Base-by-base conservation (phyloP, 2,113 vertebrate genomes). In the Leiothrix lutea region DNA sequence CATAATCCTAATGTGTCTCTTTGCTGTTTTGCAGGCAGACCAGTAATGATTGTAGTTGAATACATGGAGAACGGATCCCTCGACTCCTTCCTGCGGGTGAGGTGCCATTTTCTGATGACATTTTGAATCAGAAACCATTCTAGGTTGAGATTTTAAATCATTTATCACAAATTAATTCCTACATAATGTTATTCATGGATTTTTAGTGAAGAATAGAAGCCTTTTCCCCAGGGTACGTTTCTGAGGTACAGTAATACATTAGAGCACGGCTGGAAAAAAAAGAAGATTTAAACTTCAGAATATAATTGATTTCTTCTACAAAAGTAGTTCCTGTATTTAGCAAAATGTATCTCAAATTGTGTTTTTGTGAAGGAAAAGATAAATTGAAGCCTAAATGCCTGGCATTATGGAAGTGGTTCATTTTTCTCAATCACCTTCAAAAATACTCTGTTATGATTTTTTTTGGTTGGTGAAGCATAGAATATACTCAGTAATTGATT, bases 1-100 rank as follows among this genome's bases (percentile, higher is more conserved):
- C 85, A 21, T 96, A 95, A 97, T 90, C 26, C 87, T 94, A 53
- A 87, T 95, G 67, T 90, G 48, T 97, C 94, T 87, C 90, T 97
- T 97, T 95, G 96, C 94, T 98, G 74, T 98, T 97, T 97, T 98
- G 73, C 98, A 99, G 99, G 99, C 97, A 98, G 99, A 95, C 99
- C 99, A 70, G 99, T 99, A 91, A 99, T 99, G 99, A 99, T 99
- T 70, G 99, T 99, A 93, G 99, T 99, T 96, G 99, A 99, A 97
- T 99, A 99, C 81, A 99, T 99, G 99, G 99, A 99, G 96, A 99
- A 99, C 85, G 99, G 99, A 97, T 99, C 99, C 38, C 97, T 99
- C 69, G 99, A 99, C 97, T 99, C 99, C 28, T 99, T 99, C 95
- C 97, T 99, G 91, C 98, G 99, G 98, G 99, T 99, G 95, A 99